These are phyloP conservation scores for Etia nguti DNA, from an alignment of 2,113 vertebrate species.

Conservation along the genomic window DNA sequence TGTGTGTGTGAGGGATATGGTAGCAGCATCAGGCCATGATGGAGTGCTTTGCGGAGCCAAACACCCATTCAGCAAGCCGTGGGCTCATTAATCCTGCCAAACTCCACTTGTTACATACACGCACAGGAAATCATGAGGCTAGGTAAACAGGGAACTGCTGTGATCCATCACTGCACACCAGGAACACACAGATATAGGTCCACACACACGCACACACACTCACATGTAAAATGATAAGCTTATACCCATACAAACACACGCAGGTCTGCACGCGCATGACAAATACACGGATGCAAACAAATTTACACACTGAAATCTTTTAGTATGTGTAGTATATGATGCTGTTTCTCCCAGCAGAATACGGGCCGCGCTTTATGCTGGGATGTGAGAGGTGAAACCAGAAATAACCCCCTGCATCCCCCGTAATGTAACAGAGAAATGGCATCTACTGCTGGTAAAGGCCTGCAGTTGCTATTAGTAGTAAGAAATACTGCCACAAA, in stretches of 20 bases:
- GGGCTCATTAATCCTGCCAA: conserved; percentile 99
- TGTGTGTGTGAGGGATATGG: conserved; percentile 41
- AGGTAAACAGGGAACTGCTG: conserved; percentile 91
- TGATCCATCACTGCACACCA: conserved; percentile 80
- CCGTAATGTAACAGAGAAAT: neutral
- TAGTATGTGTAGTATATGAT: neutral
- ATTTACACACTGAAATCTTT: conserved; percentile 5
- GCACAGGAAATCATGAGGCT: conserved; percentile 97
- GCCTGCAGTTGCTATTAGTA: conserved; percentile 40
- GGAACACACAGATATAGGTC: conserved; percentile 39
- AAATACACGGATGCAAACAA: conserved; percentile 2
- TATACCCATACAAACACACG: neutral
- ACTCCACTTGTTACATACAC: conserved; percentile 94
- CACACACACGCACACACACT: neutral
- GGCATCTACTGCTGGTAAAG: conserved; percentile 25
- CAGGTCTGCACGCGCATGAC: neutral
- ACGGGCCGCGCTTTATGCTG: neutral
- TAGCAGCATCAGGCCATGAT: conserved; percentile 81
- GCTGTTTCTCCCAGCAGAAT: neutral
- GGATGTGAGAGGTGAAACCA: conserved; percentile 2
- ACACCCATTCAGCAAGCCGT: conserved; percentile 94
- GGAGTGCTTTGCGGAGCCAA: conserved; percentile 88
- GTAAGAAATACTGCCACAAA: conserved; percentile 66
- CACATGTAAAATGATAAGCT: conserved; percentile 12
- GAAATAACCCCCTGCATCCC: neutral